Evolutionary conservation across 2,113 vertebrate genomes (phyloP), one percentile per base, ranked within the genome.

Genomic region (Tetraodon nigroviridis): DNA sequence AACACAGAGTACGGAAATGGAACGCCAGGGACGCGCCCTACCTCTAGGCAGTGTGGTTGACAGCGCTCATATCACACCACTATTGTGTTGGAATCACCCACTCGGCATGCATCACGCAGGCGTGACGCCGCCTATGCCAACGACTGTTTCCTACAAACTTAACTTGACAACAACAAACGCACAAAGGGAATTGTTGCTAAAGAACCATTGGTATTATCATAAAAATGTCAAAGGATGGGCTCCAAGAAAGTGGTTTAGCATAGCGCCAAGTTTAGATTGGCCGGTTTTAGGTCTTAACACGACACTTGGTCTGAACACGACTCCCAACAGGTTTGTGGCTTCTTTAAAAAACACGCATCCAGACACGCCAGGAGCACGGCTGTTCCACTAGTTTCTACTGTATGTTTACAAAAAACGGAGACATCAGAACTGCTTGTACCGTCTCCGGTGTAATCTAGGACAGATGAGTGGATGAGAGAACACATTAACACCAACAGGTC

Each of bases 41-140:
- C 79, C 88, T 87, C 65, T 57, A 14, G 76, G 89, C 86, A 69
- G 58, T 81, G 70, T 71, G 69, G 75, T 57, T 78, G 71, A 78
- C 82, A 70, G 75, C 64, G 62, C 64, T 66, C 58, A 67, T 80
- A 86, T 89, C 83, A 78, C 82, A 80, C 83, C 71, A 81, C 79
- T 69, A 61, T 67, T 73, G 69, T 66, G 74, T 75, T 71, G 40
- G 67, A 50, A 58, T 24, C 73, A 67, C 14, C 54, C 61, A 55
- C 56, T 46, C 66, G 10, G 70, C 62, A 63, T 75, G 69, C 64
- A 64, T 84, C 85, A 87, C 55, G 55, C 58, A 59, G 61, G 53
- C 63, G 58, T 46, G 82, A 71, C 52, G 59, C 51, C 48, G 71
- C 69, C 56, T 72, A 81, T 71, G 65, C 54, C 67, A 76, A 65